Conservation (phyloP, 2,888 invertebrate genomes). For the Leucania comma region DNA sequence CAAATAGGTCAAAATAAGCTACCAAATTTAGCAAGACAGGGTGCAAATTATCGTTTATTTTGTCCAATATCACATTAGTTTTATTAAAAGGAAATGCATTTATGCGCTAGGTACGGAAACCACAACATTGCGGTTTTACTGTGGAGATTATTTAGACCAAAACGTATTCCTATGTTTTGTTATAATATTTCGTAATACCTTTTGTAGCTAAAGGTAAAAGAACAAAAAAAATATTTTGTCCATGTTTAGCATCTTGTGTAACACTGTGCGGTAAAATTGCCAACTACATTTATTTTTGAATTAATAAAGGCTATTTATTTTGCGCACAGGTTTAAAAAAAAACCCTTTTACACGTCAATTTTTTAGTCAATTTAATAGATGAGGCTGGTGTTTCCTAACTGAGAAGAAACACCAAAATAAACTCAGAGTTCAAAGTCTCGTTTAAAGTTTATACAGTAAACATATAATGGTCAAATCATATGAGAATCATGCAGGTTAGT, state of each 20-base stretch:
- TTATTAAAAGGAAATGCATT: constrained; percentile 80
- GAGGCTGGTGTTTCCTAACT: too few relatives aligned
- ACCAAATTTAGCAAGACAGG: constrained; percentile 33
- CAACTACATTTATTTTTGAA: neutral
- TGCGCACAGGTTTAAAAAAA: too few relatives aligned
- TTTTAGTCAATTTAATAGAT: too few relatives aligned
- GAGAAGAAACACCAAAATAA: too few relatives aligned
- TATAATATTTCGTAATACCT: constrained; percentile 63
- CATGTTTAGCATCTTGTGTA: neutral
- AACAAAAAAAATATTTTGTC: constrained; percentile 13
- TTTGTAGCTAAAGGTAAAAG: constrained; percentile 10
- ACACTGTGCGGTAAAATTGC: constrained; percentile 1
- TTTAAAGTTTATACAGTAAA: too few relatives aligned
- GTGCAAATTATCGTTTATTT: constrained; percentile 53
- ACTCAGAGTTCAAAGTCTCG: too few relatives aligned
- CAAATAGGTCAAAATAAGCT: constrained; percentile 24
- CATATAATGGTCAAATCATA: too few relatives aligned
- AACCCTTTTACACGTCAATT: too few relatives aligned
- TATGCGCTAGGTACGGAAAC: constrained; percentile 59
- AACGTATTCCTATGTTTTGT: constrained; percentile 65
- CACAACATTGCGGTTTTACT: constrained; percentile 75
- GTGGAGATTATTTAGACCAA: constrained; percentile 65
- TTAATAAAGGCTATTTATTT: neutral
- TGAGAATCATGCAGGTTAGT: too few relatives aligned
- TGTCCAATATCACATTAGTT: constrained; percentile 75